Base-by-base conservation (phyloP, 1,140 invertebrate genomes). In the Manduca sexta region DNA sequence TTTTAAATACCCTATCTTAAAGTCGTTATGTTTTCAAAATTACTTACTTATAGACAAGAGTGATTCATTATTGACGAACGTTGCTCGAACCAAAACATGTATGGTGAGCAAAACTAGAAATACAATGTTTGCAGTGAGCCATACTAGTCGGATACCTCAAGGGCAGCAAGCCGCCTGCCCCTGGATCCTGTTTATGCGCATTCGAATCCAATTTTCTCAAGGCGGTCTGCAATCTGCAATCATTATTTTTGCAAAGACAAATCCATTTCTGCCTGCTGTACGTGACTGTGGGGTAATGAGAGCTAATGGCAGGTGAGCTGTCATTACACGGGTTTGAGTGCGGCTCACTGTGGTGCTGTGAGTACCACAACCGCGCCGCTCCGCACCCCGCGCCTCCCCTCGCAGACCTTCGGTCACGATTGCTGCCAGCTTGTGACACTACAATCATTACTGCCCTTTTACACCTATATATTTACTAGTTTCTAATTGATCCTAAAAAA, bases 171-270 rank as follows among this genome's bases (percentile, higher is more conserved):
- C 33, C 38, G 50, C 50, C 54, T 52, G 49, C 60, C 61, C 61
- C 58, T 60, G 65, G 47, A 69, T 70, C 69, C 69, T 69, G 69
- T 82, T 79, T 77, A 75, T 64, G 60, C 66, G 62, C 52, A 64
- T 56, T 72, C 65, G 68, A 73, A 79, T 79, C 70, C 74, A 79
- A 82, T 82, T 79, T 79, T 74, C 76, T 75, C 68, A 78, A 73
- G 74, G 75, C 69, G 74, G 75, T 64, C 77, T 69, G 74, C 72
- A 84, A 84, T 84, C 75, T 78, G 57, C 66, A 72, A 78, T 80
- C 74, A 79, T 75, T 81, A 82, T 81, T 84, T 79, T 80, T 73
- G 76, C 75, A 79, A 76, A 84, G 80, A 84, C 77, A 84, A 81
- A 84, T 84, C 80, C 77, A 78, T 81, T 81, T 72, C 72, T 69